A percentile compares a stretch with the other conserved stretches of the same genome.
These are phyloP conservation scores for Tryphoninae sp. DNA, from an alignment of 2,888 invertebrate species.

Conservation along the genomic window DNA sequence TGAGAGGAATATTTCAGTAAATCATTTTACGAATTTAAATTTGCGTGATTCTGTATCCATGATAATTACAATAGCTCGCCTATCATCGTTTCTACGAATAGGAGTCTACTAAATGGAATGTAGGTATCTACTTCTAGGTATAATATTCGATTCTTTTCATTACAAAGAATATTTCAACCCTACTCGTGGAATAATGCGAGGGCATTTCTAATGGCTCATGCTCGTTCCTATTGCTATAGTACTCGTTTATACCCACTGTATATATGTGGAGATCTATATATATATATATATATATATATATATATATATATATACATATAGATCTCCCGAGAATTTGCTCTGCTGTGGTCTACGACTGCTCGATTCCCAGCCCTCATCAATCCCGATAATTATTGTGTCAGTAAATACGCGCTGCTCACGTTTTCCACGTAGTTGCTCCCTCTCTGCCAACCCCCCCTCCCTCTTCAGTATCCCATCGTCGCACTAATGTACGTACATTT, in stretches of 20 bases:
- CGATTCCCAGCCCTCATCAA: conserved; percentile 75
- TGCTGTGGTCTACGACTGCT: conserved; percentile 77
- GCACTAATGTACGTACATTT: conserved; percentile 61
- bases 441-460: conserved; percentile 45
- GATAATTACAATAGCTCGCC: too few relatives aligned
- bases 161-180: too few relatives aligned
- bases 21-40: too few relatives aligned
- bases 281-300: too few relatives aligned
- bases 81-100: too few relatives aligned
- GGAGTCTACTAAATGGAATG: too few relatives aligned
- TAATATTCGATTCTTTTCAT: too few relatives aligned
- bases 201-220: background rate
- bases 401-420: conserved; percentile 75
- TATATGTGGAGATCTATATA: too few relatives aligned
- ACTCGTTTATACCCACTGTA: background rate
- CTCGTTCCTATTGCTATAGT: background rate
- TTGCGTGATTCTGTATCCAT: too few relatives aligned
- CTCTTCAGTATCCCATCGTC: conserved; percentile 39
- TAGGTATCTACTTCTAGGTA: too few relatives aligned
- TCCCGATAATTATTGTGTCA: conserved; percentile 80
- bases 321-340: conserved; percentile 75
- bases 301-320: background rate
- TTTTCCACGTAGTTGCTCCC: conserved; percentile 1
- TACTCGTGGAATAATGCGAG: too few relatives aligned
- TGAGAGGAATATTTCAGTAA: too few relatives aligned